phyloP scores from a whole-genome alignment of 1,140 invertebrate genomes.

The Trichomalopsis sarcophagae region DNA sequence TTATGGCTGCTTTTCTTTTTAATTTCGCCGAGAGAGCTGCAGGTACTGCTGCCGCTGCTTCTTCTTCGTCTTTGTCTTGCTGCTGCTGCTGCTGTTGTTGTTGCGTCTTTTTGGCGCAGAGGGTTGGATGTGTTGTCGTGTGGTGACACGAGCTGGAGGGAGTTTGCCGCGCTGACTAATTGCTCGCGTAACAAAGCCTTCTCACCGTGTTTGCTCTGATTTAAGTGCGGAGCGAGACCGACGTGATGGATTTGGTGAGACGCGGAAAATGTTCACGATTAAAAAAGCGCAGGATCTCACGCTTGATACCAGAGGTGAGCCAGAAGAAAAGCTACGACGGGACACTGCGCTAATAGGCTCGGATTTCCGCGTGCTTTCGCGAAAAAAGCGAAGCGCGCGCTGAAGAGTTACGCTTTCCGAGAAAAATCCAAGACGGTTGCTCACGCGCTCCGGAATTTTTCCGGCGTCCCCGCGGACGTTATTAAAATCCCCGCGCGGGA shows the following conservation, averaged over 20 bases:
- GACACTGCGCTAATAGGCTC: slow-evolving; percentile 3
- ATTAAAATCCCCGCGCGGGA: not conserved
- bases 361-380: slow-evolving; percentile 26
- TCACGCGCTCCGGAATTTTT: slow-evolving; percentile 14
- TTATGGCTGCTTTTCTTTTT: slow-evolving; percentile 55
- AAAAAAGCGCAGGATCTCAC: not conserved
- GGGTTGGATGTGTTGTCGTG: slow-evolving; percentile 24
- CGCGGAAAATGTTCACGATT: not conserved
- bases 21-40: slow-evolving; percentile 36
- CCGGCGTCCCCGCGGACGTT: slow-evolving; percentile 8
- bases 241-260: not conserved
- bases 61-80: slow-evolving; percentile 21
- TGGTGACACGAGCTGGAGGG: slow-evolving; percentile 42
- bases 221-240: not conserved
- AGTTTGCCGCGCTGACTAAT: slow-evolving; percentile 31
- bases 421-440: not conserved
- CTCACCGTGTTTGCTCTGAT: not conserved
- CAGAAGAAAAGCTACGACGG: not conserved
- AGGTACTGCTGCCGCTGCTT: not conserved
- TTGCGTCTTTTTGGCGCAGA: not conserved
- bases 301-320: not conserved
- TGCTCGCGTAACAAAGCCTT: slow-evolving; percentile 41
- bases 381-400: slow-evolving; percentile 2
- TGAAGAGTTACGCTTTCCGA: not conserved
- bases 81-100: not conserved